Evolutionary conservation across 2,888 invertebrate genomes (phyloP).

Genomic region (Xanthorhoe designata): DNA sequence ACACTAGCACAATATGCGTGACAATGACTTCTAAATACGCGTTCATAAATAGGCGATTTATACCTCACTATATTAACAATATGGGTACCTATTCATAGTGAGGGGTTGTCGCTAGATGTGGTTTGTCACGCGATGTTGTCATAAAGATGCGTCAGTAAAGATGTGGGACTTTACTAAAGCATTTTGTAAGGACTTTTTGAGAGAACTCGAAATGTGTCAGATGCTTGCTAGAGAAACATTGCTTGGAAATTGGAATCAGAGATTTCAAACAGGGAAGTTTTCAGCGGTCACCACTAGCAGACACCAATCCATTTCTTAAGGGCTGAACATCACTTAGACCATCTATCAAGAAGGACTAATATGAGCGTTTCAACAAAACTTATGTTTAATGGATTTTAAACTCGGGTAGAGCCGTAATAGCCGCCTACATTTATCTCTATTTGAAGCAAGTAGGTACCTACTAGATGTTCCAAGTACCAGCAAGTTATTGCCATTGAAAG

Average conservation of each 20-base stretch:
- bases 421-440: background rate
- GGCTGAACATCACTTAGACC: too few species aligned
- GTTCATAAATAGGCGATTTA: conserved; percentile 24
- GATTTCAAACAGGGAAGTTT: too few species aligned
- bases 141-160: background rate
- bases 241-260: too few species aligned
- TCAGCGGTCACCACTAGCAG: too few species aligned
- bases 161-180: too few species aligned
- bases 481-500: background rate
- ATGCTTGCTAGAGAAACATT: too few species aligned
- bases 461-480: background rate
- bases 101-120: conserved; percentile 12
- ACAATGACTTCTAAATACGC: conserved; percentile 10
- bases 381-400: background rate
- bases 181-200: too few species aligned
- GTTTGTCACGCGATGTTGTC: conserved; percentile 17
- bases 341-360: background rate
- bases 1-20: conserved; percentile 20
- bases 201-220: too few species aligned
- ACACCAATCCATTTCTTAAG: too few species aligned
- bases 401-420: background rate
- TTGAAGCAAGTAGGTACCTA: background rate
- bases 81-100: background rate
- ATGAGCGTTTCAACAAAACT: background rate
- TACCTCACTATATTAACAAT: conserved; percentile 7